A percentile compares a stretch with the other conserved stretches of the same genome.
phyloP scores from a whole-genome alignment of 2,113 vertebrate species.

The Pica pica region DNA sequence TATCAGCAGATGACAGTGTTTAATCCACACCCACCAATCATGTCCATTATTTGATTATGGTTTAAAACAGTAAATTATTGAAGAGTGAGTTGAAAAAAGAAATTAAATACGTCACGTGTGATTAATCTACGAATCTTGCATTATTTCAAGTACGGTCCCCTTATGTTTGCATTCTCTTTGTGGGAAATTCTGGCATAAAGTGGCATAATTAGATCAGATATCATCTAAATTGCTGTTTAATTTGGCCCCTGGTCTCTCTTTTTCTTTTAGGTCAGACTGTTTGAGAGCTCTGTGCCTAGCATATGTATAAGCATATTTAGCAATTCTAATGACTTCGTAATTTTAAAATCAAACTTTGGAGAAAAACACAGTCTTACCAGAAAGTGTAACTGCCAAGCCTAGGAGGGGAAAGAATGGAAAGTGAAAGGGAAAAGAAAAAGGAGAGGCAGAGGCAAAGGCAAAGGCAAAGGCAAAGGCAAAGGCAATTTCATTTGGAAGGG shows the following conservation, averaged over 20 bases:
- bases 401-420: neutral
- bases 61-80: neutral
- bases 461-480: too few relatives aligned
- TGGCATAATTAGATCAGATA: neutral
- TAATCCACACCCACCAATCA: neutral
- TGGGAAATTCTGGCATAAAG: neutral
- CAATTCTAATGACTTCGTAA: neutral
- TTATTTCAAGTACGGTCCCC: neutral
- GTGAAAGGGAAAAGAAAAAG: neutral
- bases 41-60: neutral
- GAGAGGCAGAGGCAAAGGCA: too few relatives aligned
- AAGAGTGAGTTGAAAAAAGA: neutral
- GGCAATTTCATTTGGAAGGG: neutral
- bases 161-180: neutral
- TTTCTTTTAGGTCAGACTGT: neutral
- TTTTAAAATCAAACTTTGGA: neutral
- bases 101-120: neutral
- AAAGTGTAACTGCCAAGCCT: neutral
- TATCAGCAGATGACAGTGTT: neutral
- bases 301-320: neutral
- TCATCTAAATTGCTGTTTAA: neutral
- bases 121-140: neutral
- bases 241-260: neutral
- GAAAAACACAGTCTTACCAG: neutral
- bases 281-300: neutral